Percentiles rank a stretch among this genome's conserved stretches.
phyloP scores from a whole-genome alignment of 2,113 vertebrate species.

The Amphiprion ocellaris region DNA sequence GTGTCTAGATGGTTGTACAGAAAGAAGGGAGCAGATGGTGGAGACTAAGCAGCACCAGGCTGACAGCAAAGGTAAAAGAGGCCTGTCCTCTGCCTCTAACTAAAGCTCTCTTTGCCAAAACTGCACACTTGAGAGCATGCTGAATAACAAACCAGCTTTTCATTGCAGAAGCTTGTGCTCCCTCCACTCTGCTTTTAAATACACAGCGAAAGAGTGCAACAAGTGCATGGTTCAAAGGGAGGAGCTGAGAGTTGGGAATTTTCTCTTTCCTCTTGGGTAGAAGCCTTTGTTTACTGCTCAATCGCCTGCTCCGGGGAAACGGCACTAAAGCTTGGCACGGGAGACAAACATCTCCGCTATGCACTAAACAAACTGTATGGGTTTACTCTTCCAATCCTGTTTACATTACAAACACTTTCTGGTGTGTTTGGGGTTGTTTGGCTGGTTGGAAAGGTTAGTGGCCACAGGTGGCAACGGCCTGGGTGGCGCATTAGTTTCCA shows the following conservation, averaged over 20 bases:
- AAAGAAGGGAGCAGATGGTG: conserved; percentile 61
- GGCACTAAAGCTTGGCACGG: conserved; percentile 56
- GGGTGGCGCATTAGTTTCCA: conserved; percentile 55
- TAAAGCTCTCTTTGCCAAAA: conserved; percentile 41
- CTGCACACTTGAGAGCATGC: conserved; percentile 61
- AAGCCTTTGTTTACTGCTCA: conserved; percentile 66
- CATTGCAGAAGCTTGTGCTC: conserved; percentile 39
- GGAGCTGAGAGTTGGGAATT: conserved; percentile 41
- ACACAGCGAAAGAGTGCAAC: conserved; percentile 44
- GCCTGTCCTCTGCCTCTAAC: conserved; percentile 29
- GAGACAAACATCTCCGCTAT: conserved; percentile 70
- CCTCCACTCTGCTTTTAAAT: conserved; percentile 60
- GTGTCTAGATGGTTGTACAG: conserved; percentile 59
- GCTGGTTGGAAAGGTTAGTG: conserved; percentile 16
- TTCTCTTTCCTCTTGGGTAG: conserved; percentile 51
- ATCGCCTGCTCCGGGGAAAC: conserved; percentile 65
- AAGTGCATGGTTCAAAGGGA: conserved; percentile 48
- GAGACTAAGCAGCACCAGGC: conserved; percentile 35
- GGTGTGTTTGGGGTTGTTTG: conserved; percentile 42
- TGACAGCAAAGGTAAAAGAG: conserved; percentile 59
- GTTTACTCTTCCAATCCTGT: conserved; percentile 51
- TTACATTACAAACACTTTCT: conserved; percentile 66
- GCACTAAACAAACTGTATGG: conserved; percentile 72
- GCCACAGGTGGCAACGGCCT: conserved; percentile 46
- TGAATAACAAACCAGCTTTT: conserved; percentile 60